Evolutionary conservation across 2,113 vertebrate species (phyloP).

Genomic region (Larimichthys polyactis): DNA sequence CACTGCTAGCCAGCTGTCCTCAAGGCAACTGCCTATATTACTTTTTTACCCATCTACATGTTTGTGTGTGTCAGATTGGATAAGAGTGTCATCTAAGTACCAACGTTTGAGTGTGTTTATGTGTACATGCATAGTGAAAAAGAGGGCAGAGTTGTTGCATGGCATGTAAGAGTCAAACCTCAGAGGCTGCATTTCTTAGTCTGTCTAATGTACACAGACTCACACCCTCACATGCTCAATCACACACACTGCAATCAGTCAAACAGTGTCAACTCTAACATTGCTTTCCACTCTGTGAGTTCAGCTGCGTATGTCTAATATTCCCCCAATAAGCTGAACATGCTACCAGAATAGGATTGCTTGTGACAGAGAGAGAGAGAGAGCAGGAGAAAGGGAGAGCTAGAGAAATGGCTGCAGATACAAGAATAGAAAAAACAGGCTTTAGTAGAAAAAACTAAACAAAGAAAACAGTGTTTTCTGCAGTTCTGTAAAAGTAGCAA

Average conservation of each 20-base stretch:
- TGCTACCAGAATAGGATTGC: constrained; percentile 20
- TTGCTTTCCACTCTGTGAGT: constrained; percentile 44
- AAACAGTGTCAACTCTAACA: constrained; percentile 42
- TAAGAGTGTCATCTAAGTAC: constrained; percentile 2
- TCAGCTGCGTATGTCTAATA: constrained; percentile 59
- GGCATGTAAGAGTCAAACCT: constrained; percentile 4
- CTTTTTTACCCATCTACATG: constrained; percentile 17
- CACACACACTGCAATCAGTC: constrained; percentile 60
- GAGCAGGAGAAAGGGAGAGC: not conserved
- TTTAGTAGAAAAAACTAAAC: not conserved
- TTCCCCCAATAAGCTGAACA: constrained; percentile 52
- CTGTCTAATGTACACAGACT: not conserved
- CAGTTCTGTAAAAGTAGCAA: constrained; percentile 75
- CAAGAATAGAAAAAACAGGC: constrained; percentile 34
- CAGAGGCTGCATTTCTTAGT: constrained; percentile 20
- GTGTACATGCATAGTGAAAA: not conserved
- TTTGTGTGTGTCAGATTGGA: constrained; percentile 32
- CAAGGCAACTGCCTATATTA: constrained; percentile 36
- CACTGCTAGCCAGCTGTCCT: constrained; percentile 24
- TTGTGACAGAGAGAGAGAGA: constrained; percentile 2
- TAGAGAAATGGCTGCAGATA: constrained; percentile 50
- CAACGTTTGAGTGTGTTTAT: constrained; percentile 15
- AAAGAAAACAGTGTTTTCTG: constrained; percentile 62
- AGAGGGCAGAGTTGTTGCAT: constrained; percentile 5
- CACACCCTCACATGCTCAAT: not conserved